These are phyloP conservation scores for Prochilodus magdalenae DNA, from an alignment of 2,113 vertebrate species.

Conservation along the genomic window DNA sequence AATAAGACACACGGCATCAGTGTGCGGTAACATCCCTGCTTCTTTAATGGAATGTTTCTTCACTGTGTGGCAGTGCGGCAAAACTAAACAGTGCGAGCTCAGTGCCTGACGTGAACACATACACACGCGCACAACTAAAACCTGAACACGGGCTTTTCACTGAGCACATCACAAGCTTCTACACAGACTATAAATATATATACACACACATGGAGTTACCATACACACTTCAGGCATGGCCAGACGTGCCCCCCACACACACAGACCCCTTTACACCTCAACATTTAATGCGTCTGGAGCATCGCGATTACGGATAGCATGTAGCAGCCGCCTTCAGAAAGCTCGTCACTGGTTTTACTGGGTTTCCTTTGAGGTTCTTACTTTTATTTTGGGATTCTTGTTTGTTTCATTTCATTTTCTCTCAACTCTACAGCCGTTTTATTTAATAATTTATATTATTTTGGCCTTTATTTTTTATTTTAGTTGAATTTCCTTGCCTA, in stretches of 20 bases:
- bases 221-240: neutral
- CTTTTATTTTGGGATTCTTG: too few relatives aligned
- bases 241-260: neutral
- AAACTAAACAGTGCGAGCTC: constrained; percentile 21
- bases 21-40: neutral
- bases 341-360: too few relatives aligned
- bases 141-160: neutral
- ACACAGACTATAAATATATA: constrained; percentile 29
- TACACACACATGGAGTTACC: neutral
- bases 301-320: too few relatives aligned
- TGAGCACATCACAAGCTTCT: constrained; percentile 29
- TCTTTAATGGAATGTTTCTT: constrained; percentile 35
- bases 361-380: too few relatives aligned
- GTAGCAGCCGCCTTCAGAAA: too few relatives aligned
- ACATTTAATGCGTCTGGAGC: too few relatives aligned
- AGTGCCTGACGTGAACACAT: constrained; percentile 24
- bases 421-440: too few relatives aligned
- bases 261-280: neutral
- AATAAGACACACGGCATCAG: neutral
- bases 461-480: too few relatives aligned
- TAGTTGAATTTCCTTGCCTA: too few relatives aligned
- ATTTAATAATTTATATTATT: too few relatives aligned
- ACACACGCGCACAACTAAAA: constrained; percentile 20
- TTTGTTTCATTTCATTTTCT: too few relatives aligned
- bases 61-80: constrained; percentile 29